Conservation (phyloP, 2,797 vertebrate species). For the Xyrichtys novacula region DNA sequence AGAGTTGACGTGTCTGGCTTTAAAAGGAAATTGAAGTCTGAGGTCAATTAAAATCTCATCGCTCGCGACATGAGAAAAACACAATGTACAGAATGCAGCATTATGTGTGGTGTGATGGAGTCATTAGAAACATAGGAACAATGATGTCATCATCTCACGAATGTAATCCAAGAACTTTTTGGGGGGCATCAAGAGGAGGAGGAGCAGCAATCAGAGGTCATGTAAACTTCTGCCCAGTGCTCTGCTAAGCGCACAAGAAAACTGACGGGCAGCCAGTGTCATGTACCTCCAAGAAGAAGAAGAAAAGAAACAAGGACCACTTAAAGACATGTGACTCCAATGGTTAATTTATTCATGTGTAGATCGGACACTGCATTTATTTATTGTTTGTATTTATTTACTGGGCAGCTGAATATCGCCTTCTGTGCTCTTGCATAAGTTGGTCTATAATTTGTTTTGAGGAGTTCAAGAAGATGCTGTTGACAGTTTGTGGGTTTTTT, state of each 20-base stretch:
- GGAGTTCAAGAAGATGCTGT: constrained; percentile 52
- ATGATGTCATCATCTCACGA: constrained; percentile 69
- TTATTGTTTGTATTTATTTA: constrained; percentile 87
- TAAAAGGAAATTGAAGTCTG: constrained; percentile 27
- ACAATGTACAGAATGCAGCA: constrained; percentile 48
- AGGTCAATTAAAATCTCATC: constrained; percentile 34
- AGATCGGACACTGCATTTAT: constrained; percentile 81
- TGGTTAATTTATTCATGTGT: constrained; percentile 84
- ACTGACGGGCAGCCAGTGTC: constrained; percentile 34
- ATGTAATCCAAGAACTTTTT: constrained; percentile 71
- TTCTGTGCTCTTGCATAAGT: constrained; percentile 65
- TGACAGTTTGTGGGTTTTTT: constrained; percentile 56
- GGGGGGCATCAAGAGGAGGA: constrained; percentile 40
- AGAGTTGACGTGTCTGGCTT: constrained; percentile 28
- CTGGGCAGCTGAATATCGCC: constrained; percentile 80
- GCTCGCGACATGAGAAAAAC: constrained; percentile 40
- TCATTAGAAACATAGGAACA: constrained; percentile 41
- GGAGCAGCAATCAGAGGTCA: constrained; percentile 38
- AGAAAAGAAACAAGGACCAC: constrained; percentile 54
- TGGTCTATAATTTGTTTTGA: constrained; percentile 54
- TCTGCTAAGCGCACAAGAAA: constrained; percentile 16
- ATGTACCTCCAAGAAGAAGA: constrained; percentile 23
- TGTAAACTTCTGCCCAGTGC: constrained; percentile 12
- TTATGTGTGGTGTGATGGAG: constrained; percentile 39
- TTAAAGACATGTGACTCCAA: constrained; percentile 60